Evolutionary conservation across 2,797 vertebrate species (phyloP).

Genomic region (Darevskia nairensis): DNA sequence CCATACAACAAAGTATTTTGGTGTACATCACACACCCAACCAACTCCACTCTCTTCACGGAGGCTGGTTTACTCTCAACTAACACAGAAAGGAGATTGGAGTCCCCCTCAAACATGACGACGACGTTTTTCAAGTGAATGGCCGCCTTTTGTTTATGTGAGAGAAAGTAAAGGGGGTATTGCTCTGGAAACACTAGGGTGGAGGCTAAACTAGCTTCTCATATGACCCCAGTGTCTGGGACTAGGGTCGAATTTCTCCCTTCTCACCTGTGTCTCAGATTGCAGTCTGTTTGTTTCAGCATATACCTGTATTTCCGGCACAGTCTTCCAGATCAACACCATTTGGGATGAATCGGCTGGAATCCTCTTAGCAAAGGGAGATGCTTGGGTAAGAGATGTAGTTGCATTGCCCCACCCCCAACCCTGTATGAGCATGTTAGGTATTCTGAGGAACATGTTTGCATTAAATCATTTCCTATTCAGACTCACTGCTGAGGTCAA

Average conservation of each 20-base stretch:
- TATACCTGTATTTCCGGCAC: not conserved
- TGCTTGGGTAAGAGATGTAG: not conserved
- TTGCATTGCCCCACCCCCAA: not conserved
- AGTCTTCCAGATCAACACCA: not conserved
- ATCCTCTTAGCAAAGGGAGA: not conserved
- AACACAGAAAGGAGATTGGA: not conserved
- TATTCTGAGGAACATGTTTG: constrained; percentile 61
- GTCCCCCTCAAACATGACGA: too few relatives aligned
- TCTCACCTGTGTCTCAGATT: not conserved
- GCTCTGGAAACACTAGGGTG: not conserved
- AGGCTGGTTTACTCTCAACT: not conserved
- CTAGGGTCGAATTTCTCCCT: not conserved
- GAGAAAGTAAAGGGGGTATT: not conserved
- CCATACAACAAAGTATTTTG: not conserved
- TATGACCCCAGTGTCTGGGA: not conserved
- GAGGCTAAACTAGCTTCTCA: not conserved
- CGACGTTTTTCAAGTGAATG: not conserved
- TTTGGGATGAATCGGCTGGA: not conserved
- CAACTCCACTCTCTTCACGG: not conserved
- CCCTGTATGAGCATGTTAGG: constrained; percentile 54
- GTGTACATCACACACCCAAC: not conserved
- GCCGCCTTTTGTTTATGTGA: not conserved
- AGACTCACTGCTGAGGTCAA: constrained; percentile 76
- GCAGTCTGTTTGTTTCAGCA: not conserved
- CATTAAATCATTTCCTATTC: constrained; percentile 77